These are phyloP conservation scores for Colletes collaris DNA, from an alignment of 2,888 invertebrate species.

Conservation along the genomic window DNA sequence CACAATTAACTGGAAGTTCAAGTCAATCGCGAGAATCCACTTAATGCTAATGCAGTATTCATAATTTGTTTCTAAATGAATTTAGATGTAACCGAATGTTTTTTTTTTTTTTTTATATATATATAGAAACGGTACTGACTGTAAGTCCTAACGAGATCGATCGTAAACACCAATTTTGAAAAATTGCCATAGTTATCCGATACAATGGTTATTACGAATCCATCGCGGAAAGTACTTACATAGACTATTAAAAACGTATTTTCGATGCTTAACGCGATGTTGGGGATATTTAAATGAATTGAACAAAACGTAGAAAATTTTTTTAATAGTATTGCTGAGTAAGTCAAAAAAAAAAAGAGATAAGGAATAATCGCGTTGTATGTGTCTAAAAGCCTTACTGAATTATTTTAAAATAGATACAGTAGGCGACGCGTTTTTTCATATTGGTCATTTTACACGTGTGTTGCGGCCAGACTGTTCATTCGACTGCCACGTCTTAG, in stretches of 20 bases:
- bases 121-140: constrained; percentile 42
- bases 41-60: constrained; percentile 60
- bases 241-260: constrained; percentile 45
- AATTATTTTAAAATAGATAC: constrained; percentile 52
- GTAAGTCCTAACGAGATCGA: constrained; percentile 46
- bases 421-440: constrained; percentile 51
- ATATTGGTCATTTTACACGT: constrained; percentile 49
- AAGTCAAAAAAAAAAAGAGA: constrained; percentile 24
- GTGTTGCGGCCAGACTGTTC: constrained; percentile 54
- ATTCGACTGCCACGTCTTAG: constrained; percentile 62
- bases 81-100: constrained; percentile 38
- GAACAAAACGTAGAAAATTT: constrained; percentile 5
- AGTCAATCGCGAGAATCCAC: constrained; percentile 37
- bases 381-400: constrained; percentile 50
- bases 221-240: constrained; percentile 58
- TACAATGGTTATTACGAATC: constrained; percentile 31
- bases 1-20: constrained; percentile 34
- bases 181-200: constrained; percentile 42
- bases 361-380: constrained; percentile 43
- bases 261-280: constrained; percentile 55
- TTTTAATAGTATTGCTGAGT: constrained; percentile 33
- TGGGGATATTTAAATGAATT: constrained; percentile 32
- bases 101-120: constrained; percentile 2
- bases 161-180: constrained; percentile 37
- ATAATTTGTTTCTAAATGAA: constrained; percentile 47